Evolutionary conservation across 2,113 vertebrate species (phyloP).

Genomic region (Pycnonotus jocosus): DNA sequence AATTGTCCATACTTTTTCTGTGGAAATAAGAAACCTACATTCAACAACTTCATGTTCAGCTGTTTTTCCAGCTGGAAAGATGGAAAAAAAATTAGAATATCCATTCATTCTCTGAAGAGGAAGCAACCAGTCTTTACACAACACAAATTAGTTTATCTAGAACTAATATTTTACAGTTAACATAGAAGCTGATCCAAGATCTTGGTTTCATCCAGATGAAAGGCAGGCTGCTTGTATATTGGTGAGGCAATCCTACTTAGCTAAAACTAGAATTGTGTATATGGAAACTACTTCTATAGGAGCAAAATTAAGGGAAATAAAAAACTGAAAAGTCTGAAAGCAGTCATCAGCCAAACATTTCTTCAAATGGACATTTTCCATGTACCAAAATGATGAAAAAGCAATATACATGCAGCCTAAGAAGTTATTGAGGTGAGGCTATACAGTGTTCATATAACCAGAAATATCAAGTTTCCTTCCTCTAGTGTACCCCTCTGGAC

Average conservation of each 20-base stretch:
- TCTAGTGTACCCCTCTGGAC: neutral
- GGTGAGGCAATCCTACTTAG: neutral
- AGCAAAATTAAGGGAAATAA: constrained; percentile 16
- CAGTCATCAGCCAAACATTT: neutral
- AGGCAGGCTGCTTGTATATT: neutral
- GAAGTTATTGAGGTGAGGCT: neutral
- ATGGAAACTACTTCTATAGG: neutral
- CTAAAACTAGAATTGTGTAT: neutral
- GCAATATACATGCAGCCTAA: neutral
- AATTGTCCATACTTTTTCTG: neutral
- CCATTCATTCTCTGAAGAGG: constrained; percentile 23
- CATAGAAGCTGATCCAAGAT: neutral
- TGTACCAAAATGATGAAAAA: neutral
- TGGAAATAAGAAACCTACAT: constrained; percentile 19
- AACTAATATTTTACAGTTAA: constrained; percentile 18
- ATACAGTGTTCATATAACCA: neutral
- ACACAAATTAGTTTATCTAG: constrained; percentile 17
- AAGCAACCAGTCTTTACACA: constrained; percentile 28
- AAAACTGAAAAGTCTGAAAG: neutral
- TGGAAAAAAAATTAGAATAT: neutral
- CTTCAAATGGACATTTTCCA: neutral
- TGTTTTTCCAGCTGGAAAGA: constrained; percentile 34
- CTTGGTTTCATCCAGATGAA: neutral
- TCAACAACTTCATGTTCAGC: constrained; percentile 21
- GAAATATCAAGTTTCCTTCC: neutral